Evolutionary conservation across 2,797 vertebrate genomes (phyloP), one percentile per base, ranked within the genome.

Genomic region (Fistularia tabacaria): DNA sequence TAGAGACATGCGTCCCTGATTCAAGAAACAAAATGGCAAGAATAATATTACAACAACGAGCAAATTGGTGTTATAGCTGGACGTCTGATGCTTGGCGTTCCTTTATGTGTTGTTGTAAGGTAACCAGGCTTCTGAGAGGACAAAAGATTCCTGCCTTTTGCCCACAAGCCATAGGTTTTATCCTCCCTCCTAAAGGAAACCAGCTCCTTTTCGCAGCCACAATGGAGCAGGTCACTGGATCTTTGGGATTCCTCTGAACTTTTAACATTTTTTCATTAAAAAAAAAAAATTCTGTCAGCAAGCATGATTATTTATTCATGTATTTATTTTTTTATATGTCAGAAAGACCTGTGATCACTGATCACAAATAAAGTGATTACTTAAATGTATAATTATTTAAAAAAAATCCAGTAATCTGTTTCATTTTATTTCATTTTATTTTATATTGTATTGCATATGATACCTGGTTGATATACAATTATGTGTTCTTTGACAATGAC

Each of bases 201-300:
- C 25, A 74, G 61, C 80, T 75, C 74, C 71, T 78, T 77, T 79
- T 54, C 64, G 45, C 44, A 53, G 55, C 64, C 65, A 86, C 76
- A 87, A 83, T 62, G 58, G 71, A 46, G 59, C 51, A 43, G 41
- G 82, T 76, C 78, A 85, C 43, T 10, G 47, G 76, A 85, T 76
- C 73, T 65, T 59, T 48, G 60, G 48, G 59, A 66, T 76, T 77
- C 59, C 59, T 81, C 66, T 71, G 71, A 82, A 73, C 67, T 25
- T 25, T n/a, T n/a, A n/a, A n/a, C n/a, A n/a, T n/a, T n/a, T n/a
- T n/a, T n/a, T n/a, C n/a, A n/a, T n/a, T n/a, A 2, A 25, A 2
- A 25, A 25, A 25, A 25, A 25, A 2, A 25, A 25, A 25, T 25
- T 25, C 25, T 25, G 25, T 25, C 25, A 25, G 25, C 25, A 5